Conservation (phyloP, 1,140 invertebrate species). For the Cyrtorhinus lividipennis region DNA sequence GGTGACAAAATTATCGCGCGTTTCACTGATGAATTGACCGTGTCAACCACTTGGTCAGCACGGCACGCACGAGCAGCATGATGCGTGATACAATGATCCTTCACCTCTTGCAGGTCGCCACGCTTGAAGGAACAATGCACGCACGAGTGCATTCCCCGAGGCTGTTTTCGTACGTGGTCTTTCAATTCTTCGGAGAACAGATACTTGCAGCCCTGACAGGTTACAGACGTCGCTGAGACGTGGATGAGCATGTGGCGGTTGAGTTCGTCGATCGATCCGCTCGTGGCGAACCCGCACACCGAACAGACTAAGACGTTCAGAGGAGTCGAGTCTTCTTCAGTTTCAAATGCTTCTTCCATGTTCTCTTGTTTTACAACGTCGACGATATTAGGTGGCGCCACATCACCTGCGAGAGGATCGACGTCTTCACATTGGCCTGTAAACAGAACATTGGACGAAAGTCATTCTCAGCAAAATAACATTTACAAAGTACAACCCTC, state of each 20-base stretch:
- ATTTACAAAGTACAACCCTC: no score
- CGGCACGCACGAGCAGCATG: no score
- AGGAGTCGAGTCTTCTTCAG: neutral
- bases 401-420: neutral
- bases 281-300: neutral
- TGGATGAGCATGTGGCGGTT: neutral
- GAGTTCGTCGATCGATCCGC: neutral
- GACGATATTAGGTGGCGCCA: neutral
- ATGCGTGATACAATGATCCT: no score
- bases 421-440: no score
- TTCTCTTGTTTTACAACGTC: neutral
- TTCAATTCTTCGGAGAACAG: neutral
- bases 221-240: neutral
- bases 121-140: neutral
- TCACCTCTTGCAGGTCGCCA: neutral
- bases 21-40: no score
- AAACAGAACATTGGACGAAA: no score
- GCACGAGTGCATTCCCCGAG: neutral
- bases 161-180: neutral
- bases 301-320: neutral
- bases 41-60: no score
- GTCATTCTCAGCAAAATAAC: no score
- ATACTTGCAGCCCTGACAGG: neutral
- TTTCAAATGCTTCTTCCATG: neutral
- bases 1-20: no score